Evolutionary conservation across 2,888 invertebrate species (phyloP), one percentile per base, ranked within the genome.

Genomic region (Tetragonula carbonaria): DNA sequence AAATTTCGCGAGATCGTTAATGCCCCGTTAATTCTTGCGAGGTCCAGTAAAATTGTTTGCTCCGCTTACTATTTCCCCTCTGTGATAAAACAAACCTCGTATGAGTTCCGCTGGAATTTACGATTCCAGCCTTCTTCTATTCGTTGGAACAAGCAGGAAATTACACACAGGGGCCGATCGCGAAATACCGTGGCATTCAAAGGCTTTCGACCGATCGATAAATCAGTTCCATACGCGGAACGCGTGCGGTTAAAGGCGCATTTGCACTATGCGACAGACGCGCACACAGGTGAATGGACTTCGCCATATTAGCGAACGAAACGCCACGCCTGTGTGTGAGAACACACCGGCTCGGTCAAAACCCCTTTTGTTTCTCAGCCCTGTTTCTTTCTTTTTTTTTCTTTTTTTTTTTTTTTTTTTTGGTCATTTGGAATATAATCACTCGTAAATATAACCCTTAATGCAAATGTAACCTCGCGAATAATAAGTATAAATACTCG

Each of bases 171-270:
- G 45, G 53, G 72, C 63, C 71, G 78, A 72, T 72, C 78, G 38
- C 23, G 38, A 55, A 72, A 33, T 51, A 77, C 65, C 45, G 23
- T 55, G 65, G 65, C 23, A 72, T 55, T 77, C 65, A 66, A 55
- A 72, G 57, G 45, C 78, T 78, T 38, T 68, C 84, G 65, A 53
- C 70, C 11, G 66, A 68, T 71, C 84, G 84, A 84, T 84, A 84
- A 84, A 84, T 84, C 84, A 83, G 84, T 66, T 73, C 83, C 83
- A 77, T 77, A 74, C 71, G 82, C 75, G 82, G 76, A 55, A 83
- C 82, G 75, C 82, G 72, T 71, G 72, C 82, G 62, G 75, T 55
- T 66, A 72, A 65, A 63, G 59, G 50, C 66, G 74, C 63, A 33
- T 71, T 71, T 33, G 13, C 53, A 53, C 28, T 51, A 13, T 2